Base-by-base conservation (phyloP, 2,797 vertebrate genomes). In the Streptopelia turtur region DNA sequence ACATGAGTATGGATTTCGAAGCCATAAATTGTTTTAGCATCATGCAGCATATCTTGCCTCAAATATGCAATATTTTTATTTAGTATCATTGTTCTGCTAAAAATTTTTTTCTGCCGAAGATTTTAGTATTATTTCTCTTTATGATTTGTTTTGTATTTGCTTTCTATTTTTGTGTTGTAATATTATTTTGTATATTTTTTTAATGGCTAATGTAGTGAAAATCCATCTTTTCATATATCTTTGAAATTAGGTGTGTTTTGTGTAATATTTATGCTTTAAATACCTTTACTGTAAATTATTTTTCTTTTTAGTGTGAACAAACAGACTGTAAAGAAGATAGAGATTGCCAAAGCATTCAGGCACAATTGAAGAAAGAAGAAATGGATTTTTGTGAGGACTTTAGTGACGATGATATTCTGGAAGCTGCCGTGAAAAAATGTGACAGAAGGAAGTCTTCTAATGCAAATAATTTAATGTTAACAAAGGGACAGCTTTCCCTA, bases 391-490 rank as follows among this genome's bases (percentile, higher is more conserved):
- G 95, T 96, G 98, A 98, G 91, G 98, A 98, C 77, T 93, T 97
- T 10, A 99, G 98, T 97, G 99, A 99, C 77, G 98, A 98, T 22
- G 99, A 99, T 61, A 88, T 93, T 20, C 60, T 91, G 59, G 95
- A 83, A 53, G 92, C 16, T 33, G 94, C 98, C 66, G 82, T 85
- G 71, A 45, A 83, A 83, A 97, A 97, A 96, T 41, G 30, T 57
- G 27, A 57, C 7, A 92, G 83, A 89, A 95, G 31, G 41, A 97
- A 94, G 72, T 87, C 71, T 31, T 87, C 78, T 52, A 76, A 89
- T 33, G 24, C 92, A 60, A 92, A 76, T 52, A 94, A 78, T 86
- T 39, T 63, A 49, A 33, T 55, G 6, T 37, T 84, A 55, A 21
- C 90, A 88, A 87, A 96, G 28, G 97, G 97, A 57, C 98, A 97